Evolutionary conservation across 1,140 invertebrate species (phyloP), one percentile per base, ranked within the genome.

Genomic region (Rhyacophila brunnea): DNA sequence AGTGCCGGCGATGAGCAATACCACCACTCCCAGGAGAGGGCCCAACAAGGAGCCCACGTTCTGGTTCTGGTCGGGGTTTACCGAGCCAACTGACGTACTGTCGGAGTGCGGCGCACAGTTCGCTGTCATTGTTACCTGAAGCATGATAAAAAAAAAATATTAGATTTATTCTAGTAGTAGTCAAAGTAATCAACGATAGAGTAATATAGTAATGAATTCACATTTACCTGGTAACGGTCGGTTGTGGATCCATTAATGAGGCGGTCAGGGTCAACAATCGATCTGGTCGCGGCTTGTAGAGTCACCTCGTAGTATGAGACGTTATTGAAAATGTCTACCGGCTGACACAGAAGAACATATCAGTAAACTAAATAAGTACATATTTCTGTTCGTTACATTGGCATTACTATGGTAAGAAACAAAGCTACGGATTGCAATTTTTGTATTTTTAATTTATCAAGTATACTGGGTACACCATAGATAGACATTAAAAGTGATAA

Each of bases 221-320:
- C 11, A n/a, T 13, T 19, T 9, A 75, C 77, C 72, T 74, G 61
- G 2, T 75, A 71, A 0, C 69, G 66, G 46, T 61, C 34, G 1
- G 74, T 77, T 51, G 74, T 71, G 0, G 67, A 62, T 0, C 77
- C 77, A 49, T 76, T 75, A 51, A 77, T 67, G 10, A 72, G 66
- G 0, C 60, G 60, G 1, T 70, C 63, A 0, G 68, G 56, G 7
- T 67, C 63, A 1, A 68, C 68, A 4, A 79, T 71, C 0, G 77
- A 79, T 34, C 66, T 38, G 1, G 74, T 77, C 0, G 71, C 71
- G 0, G 77, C 77, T 49, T 73, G 74, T 11, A 79, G 70, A 52
- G 72, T 77, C 46, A 79, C 74, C 53, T 77, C 75, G 62, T 77
- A 79, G 0, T 64, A 62, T 0, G 75, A 73, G 19, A 67, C 54